phyloP scores from a whole-genome alignment of 2,888 invertebrate species.

The Rotaria socialis region DNA sequence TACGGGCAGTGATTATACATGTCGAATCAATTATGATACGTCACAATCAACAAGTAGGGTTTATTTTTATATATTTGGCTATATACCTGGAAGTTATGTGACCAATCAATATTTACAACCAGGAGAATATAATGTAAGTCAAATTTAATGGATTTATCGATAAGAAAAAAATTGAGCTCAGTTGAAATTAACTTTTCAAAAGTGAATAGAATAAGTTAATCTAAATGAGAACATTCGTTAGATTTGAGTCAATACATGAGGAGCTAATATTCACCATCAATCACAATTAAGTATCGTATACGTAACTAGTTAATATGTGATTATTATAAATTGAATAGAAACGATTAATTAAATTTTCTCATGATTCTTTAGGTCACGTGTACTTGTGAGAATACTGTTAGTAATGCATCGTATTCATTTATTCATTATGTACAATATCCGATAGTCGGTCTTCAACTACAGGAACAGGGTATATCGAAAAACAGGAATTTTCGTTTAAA shows the following conservation, averaged over 20 bases:
- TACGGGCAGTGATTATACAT: background rate
- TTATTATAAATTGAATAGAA: too few relatives aligned
- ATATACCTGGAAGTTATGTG: constrained; percentile 1
- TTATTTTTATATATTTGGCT: background rate
- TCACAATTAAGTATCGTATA: too few relatives aligned
- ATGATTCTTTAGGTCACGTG: background rate
- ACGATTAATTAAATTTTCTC: too few relatives aligned
- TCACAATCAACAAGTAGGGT: background rate
- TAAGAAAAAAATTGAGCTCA: too few relatives aligned
- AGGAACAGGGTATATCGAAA: background rate
- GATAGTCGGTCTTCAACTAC: background rate
- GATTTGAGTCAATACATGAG: too few relatives aligned
- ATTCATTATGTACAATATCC: constrained; percentile 19
- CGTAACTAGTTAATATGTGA: too few relatives aligned
- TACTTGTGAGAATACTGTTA: background rate
- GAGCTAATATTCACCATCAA: too few relatives aligned
- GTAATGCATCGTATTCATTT: background rate
- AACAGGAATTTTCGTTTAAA: background rate
- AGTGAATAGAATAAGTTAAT: too few relatives aligned
- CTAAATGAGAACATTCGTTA: too few relatives aligned
- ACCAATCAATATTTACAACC: constrained; percentile 6
- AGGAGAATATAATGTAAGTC: background rate
- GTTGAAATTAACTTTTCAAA: too few relatives aligned
- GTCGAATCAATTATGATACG: constrained; percentile 30
- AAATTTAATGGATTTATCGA: background rate